Conservation (phyloP, 1,140 invertebrate genomes). For the Rhyzopertha dominica region DNA sequence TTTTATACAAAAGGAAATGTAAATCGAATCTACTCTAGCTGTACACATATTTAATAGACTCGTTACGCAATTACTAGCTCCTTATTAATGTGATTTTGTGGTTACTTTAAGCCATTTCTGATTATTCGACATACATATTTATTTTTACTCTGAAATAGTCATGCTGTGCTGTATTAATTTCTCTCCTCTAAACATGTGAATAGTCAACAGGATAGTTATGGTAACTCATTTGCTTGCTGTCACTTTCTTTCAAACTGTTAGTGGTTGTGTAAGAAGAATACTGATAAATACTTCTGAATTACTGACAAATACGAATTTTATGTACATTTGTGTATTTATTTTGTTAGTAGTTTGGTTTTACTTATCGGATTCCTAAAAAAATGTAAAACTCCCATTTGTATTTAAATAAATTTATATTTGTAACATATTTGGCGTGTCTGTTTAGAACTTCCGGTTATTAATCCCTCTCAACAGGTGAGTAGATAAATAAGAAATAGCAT, state of each 20-base stretch:
- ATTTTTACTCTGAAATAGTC: background rate
- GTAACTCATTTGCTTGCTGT: conserved; percentile 30
- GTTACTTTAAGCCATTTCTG: conserved; percentile 1
- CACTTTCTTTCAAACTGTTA: conserved; percentile 37
- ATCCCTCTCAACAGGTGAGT: too few relatives aligned
- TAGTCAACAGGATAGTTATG: conserved; percentile 35
- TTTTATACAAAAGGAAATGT: conserved; percentile 11
- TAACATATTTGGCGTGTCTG: too few relatives aligned
- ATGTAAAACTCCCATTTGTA: conserved; percentile 35
- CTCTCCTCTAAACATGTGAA: too few relatives aligned
- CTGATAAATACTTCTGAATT: conserved; percentile 31
- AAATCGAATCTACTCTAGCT: conserved; percentile 5
- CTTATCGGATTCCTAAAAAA: background rate
- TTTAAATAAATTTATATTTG: conserved; percentile 47
- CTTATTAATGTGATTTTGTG: conserved; percentile 1
- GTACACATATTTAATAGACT: conserved; percentile 5
- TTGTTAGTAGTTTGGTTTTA: background rate
- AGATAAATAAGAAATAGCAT: too few relatives aligned
- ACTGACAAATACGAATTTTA: conserved; percentile 24
- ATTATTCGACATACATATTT: conserved; percentile 13
- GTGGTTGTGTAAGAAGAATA: conserved; percentile 29
- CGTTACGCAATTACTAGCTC: background rate
- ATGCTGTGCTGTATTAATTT: background rate
- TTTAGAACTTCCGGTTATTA: too few relatives aligned
- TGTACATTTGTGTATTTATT: conserved; percentile 24